Base-by-base conservation (phyloP, 2,888 invertebrate genomes). In the Scaptomyza cyrtandrae region DNA sequence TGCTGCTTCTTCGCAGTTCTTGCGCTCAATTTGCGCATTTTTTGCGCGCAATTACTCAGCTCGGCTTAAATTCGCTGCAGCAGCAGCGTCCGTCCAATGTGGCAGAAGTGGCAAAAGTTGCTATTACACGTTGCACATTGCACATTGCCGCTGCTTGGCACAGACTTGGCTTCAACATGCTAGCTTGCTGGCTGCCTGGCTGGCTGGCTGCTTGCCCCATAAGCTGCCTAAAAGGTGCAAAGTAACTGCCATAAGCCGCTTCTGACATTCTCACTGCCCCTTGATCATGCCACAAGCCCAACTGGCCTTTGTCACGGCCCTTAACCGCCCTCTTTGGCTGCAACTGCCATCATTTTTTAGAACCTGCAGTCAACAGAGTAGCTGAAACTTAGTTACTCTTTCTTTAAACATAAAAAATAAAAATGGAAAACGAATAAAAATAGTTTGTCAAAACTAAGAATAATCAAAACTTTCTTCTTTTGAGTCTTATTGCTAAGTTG, bases 11-110 rank as follows among this genome's bases (percentile, higher is more conserved):
- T 41, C 16, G 14, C 41, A 16, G 63, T 63, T 80, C 85, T 78
- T 88, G 85, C 89, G 89, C 89, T 89, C 89, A 89, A 89, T 89
- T 89, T 89, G 89, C 85, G 89, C 87, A 86, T 86, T 89, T 84
- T 89, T 89, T 84, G 79, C 88, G 88, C 85, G 75, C 89, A 89
- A 89, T 89, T 89, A 89, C 89, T 89, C 89, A 89, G 86, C 75
- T 70, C 75, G 75, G 88, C 86, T 89, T 89, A 80, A 89, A 58
- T 45, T 33, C 52, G 56, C 24, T 46, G 43, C 10, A 10, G 33
- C 33, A 55, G 14, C 16, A 43, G 41, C 66, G 24, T 24, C 29
- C 54, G 48, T 39, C 45, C 48, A 29, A 9, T 45, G 49, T 27
- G 52, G 43, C 45, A 56, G 39, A 37, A 37, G 37, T 46, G 45